These are phyloP conservation scores for Lamellibrachia luymesi DNA, from an alignment of 1,140 invertebrate species.

Conservation along the genomic window DNA sequence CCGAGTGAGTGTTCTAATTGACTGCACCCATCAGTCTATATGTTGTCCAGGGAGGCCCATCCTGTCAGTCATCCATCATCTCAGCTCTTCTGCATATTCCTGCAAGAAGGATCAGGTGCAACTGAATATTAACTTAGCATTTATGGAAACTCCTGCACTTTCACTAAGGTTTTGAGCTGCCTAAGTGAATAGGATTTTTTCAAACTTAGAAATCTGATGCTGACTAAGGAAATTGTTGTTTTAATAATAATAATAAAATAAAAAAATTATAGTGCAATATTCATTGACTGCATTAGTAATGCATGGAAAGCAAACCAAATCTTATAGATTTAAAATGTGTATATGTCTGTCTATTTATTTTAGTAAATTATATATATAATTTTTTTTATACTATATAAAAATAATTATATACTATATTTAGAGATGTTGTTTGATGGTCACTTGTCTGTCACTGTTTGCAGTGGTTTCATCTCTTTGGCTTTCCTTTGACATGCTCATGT, in stretches of 20 bases:
- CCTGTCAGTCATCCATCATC: neutral
- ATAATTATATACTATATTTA: neutral
- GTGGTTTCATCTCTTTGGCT: neutral
- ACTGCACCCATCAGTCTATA: neutral
- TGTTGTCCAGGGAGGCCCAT: neutral
- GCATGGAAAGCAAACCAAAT: too few relatives aligned
- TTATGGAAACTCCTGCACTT: neutral
- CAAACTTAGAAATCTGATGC: neutral
- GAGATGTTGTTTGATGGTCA: neutral
- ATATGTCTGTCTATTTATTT: too few relatives aligned
- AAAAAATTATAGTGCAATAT: neutral
- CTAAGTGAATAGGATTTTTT: neutral
- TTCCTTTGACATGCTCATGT: neutral
- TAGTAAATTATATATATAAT: too few relatives aligned
- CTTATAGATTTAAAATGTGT: too few relatives aligned
- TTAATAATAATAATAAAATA: neutral
- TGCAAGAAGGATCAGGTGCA: neutral
- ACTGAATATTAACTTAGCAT: neutral
- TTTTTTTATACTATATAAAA: too few relatives aligned
- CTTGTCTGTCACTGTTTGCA: neutral
- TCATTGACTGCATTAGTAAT: too few relatives aligned
- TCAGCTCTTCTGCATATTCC: neutral
- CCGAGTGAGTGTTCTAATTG: neutral
- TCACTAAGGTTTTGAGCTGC: neutral
- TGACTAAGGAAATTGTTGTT: neutral